Conservation (phyloP, 2,113 vertebrate species). For the Mellivora capensis region DNA sequence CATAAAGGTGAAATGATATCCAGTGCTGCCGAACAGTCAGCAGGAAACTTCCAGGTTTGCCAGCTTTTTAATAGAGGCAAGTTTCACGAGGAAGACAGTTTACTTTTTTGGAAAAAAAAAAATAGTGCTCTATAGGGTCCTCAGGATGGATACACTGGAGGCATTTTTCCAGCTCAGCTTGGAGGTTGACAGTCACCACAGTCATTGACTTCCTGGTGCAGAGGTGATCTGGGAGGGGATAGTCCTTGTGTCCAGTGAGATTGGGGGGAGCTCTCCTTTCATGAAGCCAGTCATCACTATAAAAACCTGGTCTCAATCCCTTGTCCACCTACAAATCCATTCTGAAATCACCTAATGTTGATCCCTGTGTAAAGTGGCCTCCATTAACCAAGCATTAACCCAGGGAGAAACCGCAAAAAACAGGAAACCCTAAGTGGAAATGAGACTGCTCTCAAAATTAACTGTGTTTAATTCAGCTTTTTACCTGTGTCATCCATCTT, state of each 20-base stretch:
- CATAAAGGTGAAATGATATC: not conserved
- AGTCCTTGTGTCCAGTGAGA: not conserved
- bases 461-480: not conserved
- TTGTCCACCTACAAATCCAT: not conserved
- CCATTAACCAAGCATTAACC: not conserved
- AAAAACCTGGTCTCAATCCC: not conserved
- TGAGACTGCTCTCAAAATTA: not conserved
- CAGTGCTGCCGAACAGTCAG: too few relatives aligned
- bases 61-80: not conserved
- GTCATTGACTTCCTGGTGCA: not conserved
- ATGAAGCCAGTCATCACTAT: too few relatives aligned
- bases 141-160: not conserved
- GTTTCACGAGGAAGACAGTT: not conserved
- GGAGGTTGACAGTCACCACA: not conserved
- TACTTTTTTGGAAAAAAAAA: not conserved
- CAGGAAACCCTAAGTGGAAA: not conserved
- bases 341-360: not conserved
- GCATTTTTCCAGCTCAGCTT: not conserved
- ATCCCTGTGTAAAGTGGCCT: not conserved
- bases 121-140: not conserved
- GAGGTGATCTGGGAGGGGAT: not conserved
- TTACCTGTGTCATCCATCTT: not conserved
- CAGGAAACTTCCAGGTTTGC: not conserved
- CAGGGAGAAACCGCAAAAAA: not conserved
- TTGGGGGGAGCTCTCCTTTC: not conserved